Base-by-base conservation (phyloP, 2,888 invertebrate species). In the Diarsia dahlii region DNA sequence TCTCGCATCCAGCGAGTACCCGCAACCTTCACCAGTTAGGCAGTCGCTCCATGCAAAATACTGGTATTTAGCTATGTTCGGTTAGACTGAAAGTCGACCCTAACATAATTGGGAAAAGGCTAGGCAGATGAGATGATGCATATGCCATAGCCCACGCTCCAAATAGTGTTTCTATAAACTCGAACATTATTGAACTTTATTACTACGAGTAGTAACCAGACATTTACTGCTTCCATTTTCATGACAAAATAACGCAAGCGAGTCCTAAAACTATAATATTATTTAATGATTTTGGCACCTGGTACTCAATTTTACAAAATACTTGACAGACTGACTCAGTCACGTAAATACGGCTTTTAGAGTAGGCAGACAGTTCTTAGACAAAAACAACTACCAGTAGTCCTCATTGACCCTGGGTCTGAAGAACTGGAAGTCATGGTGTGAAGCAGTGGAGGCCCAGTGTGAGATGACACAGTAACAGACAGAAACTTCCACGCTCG, bases 241-340 rank as follows among this genome's bases (percentile, higher is more conserved):
- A 54, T 48, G 48, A 28, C 39, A 54, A 62, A 80, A 73, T 34
- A n/a, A 65, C 20, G 52, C 18, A 20, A 70, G 56, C 15, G 20
- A 79, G 45, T 50, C 15, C 13, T 10, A 39, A 58, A 65, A 60
- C 18, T 8, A n/a, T 72, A 46, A 70, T 20, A n/a, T 78, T 13
- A 72, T 80, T 71, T 80, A n/a, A 78, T 73, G 65, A 39, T 52
- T 65, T 72, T 80, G 80, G 73, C 80, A 79, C 18, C 13, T 48
- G 72, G n/a, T 45, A 62, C 73, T 80, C n/a, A 60, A 54, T 65
- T 80, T 65, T 58, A 28, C 34, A 48, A 76, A 75, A 75, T 56
- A 56, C 65, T 54, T 54, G 45, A 9, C 39, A 5, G 12, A 56
- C 52, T 54, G 18, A 46, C 15, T 67, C 45, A 48, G 13, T n/a